phyloP scores from a whole-genome alignment of 2,113 vertebrate species.

The Anarrhichthys ocellatus region DNA sequence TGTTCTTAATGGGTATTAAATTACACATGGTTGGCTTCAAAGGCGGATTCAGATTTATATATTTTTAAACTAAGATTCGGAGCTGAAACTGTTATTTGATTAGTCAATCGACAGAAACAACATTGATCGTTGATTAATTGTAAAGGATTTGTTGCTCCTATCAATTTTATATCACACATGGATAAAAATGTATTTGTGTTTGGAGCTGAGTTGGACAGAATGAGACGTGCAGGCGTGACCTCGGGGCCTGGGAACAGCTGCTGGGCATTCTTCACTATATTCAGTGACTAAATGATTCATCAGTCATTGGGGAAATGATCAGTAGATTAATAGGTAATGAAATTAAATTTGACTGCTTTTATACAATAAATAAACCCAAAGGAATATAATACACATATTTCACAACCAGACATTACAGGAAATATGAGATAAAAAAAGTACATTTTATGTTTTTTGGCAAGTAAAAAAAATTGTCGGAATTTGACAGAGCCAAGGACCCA shows the following conservation, averaged over 20 bases:
- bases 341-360: neutral
- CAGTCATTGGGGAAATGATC: neutral
- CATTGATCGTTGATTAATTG: neutral
- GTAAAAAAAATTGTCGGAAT: no score
- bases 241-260: neutral
- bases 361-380: neutral
- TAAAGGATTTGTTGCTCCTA: neutral
- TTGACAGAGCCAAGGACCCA: neutral
- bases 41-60: neutral
- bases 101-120: neutral
- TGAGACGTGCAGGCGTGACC: neutral
- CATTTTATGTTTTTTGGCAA: no score
- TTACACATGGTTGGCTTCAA: neutral
- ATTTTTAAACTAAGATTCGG: neutral
- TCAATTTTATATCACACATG: neutral
- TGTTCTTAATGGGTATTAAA: neutral
- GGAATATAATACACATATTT: neutral
- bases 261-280: neutral
- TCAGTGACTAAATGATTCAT: neutral
- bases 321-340: neutral
- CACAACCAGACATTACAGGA: neutral
- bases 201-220: neutral
- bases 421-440: neutral
- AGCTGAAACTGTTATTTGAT: neutral
- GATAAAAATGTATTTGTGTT: neutral